These are phyloP conservation scores for Ptychoptera albimana DNA, from an alignment of 2,888 invertebrate genomes.

Conservation along the genomic window DNA sequence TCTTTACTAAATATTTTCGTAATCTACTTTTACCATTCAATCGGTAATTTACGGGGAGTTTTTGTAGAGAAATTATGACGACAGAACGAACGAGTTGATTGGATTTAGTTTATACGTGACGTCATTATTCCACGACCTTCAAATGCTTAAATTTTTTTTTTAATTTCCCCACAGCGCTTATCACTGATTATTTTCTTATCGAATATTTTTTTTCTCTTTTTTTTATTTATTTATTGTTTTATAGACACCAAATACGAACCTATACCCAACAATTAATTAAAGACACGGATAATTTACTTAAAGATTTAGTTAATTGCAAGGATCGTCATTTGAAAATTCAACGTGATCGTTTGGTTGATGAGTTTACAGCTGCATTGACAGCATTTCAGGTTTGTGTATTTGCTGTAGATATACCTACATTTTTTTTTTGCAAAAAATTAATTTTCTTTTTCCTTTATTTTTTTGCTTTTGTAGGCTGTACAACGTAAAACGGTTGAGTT, in stretches of 20 bases:
- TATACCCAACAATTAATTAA: constrained; percentile 89
- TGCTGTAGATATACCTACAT: neutral
- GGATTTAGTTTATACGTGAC: no score
- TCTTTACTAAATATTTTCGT: no score
- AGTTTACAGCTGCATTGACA: constrained; percentile 78
- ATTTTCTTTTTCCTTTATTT: constrained; percentile 2
- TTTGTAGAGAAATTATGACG: no score
- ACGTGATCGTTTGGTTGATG: constrained; percentile 76
- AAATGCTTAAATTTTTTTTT: no score
- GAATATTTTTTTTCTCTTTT: neutral
- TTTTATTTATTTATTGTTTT: no score
- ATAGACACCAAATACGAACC: constrained; percentile 83
- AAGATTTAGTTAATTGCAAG: constrained; percentile 61
- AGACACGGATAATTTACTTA: constrained; percentile 76
- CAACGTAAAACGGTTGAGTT: constrained; percentile 80
- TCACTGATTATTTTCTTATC: constrained; percentile 2
- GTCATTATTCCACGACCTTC: no score
- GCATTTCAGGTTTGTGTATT: constrained; percentile 50
- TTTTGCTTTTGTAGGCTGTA: constrained; percentile 44
- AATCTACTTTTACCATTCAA: no score
- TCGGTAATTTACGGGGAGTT: no score
- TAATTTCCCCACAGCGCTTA: neutral
- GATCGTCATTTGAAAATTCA: constrained; percentile 74
- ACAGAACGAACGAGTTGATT: no score
- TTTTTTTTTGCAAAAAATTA: neutral